Base-by-base conservation (phyloP, 2,888 invertebrate species). In the Morpho deidamia region DNA sequence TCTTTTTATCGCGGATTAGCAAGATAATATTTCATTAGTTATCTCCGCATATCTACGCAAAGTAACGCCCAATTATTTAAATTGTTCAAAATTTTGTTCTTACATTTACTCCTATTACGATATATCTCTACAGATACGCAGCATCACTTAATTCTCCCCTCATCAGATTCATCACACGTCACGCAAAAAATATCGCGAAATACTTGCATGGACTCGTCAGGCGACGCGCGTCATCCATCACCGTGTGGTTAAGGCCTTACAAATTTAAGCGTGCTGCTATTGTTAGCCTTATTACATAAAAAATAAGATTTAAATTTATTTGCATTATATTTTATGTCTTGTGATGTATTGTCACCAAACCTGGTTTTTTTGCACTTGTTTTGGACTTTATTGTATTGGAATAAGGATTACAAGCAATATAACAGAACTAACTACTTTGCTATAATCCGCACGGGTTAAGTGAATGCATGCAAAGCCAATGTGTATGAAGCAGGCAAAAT, bases 181-280 rank as follows among this genome's bases (percentile, higher is more conserved):
- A 74, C 74, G 70, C 71, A 78, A 76, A 79, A 77, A 78, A 42
- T 37, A n/a, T 49, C 78, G 77, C 79, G 84, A 84, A 83, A 78
- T 69, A 66, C 69, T 41, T 34, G 40, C 42, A 23, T 42, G 42
- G 42, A 11, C 37, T 68, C 70, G 82, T 80, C 85, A 85, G 81
- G 81, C 81, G 78, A 81, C 76, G 76, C 77, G 65, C 71, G 68
- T 79, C 71, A 87, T 88, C 82, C 75, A 87, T 88, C 87, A 87
- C 76, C 61, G 76, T 74, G 76, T 78, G 82, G 76, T 76, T 76
- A 80, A 75, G 73, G 66, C 60, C 57, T 66, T 64, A 72, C 74
- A 63, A 71, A 59, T 1, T 46, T 51, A 45, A 10, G 4, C 37
- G 34, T 59, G 37, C 65, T 45, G 1, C 39, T 10, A 0, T 4